A percentile compares a stretch with the other conserved stretches of the same genome.
These are phyloP conservation scores for Montipora sp. DNA, from an alignment of 64 coral and sea anemone genomes.

Conservation along the genomic window DNA sequence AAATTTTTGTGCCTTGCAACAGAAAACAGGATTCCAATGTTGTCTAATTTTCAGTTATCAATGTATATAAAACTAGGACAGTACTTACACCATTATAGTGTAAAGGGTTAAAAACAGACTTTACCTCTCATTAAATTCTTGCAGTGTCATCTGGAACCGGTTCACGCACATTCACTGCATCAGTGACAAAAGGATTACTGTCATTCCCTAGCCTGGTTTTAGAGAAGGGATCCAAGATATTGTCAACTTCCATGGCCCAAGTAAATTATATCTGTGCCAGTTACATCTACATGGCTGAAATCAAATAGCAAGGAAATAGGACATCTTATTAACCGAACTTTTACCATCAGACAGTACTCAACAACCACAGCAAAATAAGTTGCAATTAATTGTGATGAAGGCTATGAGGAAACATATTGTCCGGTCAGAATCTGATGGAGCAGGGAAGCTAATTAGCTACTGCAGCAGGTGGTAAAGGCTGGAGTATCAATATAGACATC, in stretches of 20 bases:
- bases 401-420: too few relatives aligned
- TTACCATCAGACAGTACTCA: background rate
- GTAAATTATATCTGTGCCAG: slow-evolving; percentile 2
- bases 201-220: slow-evolving; percentile 8
- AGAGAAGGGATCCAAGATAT: slow-evolving; percentile 6
- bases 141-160: background rate
- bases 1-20: too few relatives aligned
- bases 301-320: background rate
- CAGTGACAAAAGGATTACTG: background rate
- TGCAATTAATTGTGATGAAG: too few relatives aligned
- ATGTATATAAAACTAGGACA: background rate
- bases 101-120: background rate
- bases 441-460: too few relatives aligned
- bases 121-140: background rate
- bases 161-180: background rate
- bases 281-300: slow-evolving; percentile 7
- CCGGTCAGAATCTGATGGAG: too few relatives aligned
- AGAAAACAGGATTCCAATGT: background rate
- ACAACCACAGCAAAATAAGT: background rate
- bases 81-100: background rate
- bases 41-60: background rate
- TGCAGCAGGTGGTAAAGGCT: too few relatives aligned
- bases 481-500: too few relatives aligned
- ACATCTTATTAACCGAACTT: background rate
- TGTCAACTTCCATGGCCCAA: background rate